Conservation (phyloP, 2,113 vertebrate genomes). For the Microcebus murinus region DNA sequence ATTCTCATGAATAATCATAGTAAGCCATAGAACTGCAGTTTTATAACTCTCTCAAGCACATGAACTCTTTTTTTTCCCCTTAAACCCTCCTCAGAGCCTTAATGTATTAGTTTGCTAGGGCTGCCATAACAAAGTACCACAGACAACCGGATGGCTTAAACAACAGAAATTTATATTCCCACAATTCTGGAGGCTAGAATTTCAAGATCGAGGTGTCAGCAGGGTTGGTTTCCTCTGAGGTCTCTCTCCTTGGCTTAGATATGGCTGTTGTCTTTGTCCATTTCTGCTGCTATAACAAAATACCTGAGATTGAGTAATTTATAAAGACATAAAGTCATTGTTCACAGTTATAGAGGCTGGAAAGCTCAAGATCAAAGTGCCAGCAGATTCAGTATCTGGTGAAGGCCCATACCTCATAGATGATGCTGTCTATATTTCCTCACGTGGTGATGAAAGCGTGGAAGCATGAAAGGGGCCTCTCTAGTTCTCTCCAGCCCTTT, state of each 20-base stretch:
- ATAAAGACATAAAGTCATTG: background rate
- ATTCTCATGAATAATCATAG: background rate
- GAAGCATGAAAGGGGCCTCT: background rate
- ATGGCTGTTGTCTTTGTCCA: background rate
- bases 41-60: background rate
- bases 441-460: background rate
- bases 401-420: background rate
- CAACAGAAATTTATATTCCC: background rate
- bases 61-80: background rate
- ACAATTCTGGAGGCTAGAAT: background rate
- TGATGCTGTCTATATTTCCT: background rate
- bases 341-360: background rate
- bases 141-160: background rate
- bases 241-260: background rate
- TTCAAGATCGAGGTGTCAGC: background rate
- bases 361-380: background rate
- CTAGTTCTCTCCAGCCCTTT: background rate
- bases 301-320: background rate
- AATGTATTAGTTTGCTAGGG: background rate
- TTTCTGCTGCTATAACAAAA: background rate
- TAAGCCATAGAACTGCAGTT: background rate
- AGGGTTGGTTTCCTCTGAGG: background rate
- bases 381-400: background rate
- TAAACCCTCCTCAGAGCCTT: conserved; percentile 14
- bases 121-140: background rate